phyloP scores from a whole-genome alignment of 2,797 vertebrate species.

The Liasis olivaceus region DNA sequence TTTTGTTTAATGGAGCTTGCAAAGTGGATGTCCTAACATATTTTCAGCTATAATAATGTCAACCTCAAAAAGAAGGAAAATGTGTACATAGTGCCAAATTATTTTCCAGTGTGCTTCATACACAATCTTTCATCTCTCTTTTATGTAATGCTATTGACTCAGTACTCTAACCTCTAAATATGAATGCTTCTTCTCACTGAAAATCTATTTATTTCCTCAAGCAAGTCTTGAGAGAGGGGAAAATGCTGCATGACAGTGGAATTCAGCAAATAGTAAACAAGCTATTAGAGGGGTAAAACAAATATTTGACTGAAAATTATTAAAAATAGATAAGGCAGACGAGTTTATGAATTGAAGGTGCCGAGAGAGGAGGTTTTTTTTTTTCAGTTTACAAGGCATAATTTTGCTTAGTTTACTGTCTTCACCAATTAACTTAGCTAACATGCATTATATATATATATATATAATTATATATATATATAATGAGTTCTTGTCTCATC shows the following conservation, averaged over 20 bases:
- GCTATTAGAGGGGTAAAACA: background rate
- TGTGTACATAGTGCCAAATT: background rate
- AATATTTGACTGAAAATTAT: constrained; percentile 19
- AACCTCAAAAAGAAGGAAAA: background rate
- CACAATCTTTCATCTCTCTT: background rate
- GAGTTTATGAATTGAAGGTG: background rate
- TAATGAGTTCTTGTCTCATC: too few relatives aligned
- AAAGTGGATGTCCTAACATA: background rate
- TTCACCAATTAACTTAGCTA: background rate
- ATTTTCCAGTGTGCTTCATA: background rate
- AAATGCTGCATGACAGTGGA: background rate
- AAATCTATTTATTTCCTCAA: background rate
- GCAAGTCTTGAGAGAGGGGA: background rate
- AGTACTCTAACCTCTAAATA: background rate
- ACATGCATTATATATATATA: background rate
- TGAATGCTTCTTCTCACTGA: background rate
- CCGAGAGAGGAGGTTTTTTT: background rate
- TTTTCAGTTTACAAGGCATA: background rate
- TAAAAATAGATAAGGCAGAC: background rate
- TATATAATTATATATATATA: too few relatives aligned
- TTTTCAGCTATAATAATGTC: background rate
- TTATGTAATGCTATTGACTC: background rate
- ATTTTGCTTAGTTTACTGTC: background rate
- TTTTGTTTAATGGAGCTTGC: background rate
- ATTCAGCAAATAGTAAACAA: background rate